Base-by-base conservation (phyloP, 2,888 invertebrate genomes). In the Acanthoscelides obtectus region DNA sequence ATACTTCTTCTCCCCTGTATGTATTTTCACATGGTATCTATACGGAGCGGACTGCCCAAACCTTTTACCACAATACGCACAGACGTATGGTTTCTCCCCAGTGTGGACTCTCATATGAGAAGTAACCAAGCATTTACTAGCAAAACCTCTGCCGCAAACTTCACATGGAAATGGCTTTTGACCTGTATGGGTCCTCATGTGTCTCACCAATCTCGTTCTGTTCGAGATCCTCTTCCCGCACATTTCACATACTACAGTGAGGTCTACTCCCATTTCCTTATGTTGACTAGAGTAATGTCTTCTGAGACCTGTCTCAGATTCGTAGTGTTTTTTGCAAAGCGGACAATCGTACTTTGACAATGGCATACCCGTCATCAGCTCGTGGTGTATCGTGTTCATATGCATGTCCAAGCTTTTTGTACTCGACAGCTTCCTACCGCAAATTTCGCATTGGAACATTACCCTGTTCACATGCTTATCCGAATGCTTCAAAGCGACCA, bases 271-370 rank as follows among this genome's bases (percentile, higher is more conserved):
- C 67, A 75, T 25, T 67, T 75, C 76, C 45, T 77, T 78, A 72
- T 81, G 81, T 22, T 79, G 76, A 63, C 78, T 77, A 64, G 78
- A 75, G 66, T 79, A 87, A 72, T 88, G 88, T 19, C 83, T 76
- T 69, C 78, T 84, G 3, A 82, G 74, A 22, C 84, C 84, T 12
- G 81, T 79, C 21, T 80, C 79, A 19, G 83, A 80, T 3, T 80
- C 76, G 72, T 84, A 86, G 27, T 83, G 80, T 45, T 86, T 82
- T 0, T 84, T 84, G 74, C 89, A 89, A 19, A 86, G 84, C 0
- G 86, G 81, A 70, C 89, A 89, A 69, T 81, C 77, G 74, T 79
- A 76, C 83, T 86, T 22, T 79, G 79, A 19, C 74, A 80, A 0
- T 80, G 84, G 78, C 71, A 77, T 77, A 22, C 79, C 77, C 0